These are phyloP conservation scores for Lamellibrachia columna DNA, from an alignment of 2,888 invertebrate genomes.

Conservation along the genomic window DNA sequence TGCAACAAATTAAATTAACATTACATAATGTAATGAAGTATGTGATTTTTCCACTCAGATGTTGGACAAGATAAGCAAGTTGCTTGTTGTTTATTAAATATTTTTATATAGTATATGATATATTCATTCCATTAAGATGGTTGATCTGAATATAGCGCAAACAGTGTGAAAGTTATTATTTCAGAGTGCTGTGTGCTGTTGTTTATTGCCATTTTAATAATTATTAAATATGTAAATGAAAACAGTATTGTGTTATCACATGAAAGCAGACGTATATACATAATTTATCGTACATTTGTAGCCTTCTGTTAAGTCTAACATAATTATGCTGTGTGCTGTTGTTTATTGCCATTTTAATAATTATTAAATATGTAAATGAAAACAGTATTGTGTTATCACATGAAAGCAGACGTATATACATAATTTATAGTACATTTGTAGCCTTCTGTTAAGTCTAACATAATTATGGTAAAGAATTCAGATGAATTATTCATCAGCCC, in stretches of 20 bases:
- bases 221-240: not conserved
- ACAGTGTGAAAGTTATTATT: not conserved
- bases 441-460: not conserved
- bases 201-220: not conserved
- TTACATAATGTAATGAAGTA: not conserved
- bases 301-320: not conserved
- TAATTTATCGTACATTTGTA: not conserved
- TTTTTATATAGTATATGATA: not conserved
- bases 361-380: not conserved
- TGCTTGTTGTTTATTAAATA: not conserved
- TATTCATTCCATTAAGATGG: not conserved
- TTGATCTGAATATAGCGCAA: not conserved
- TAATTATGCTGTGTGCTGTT: not conserved
- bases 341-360: not conserved
- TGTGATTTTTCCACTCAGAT: not conserved
- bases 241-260: not conserved
- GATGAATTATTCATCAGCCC: not conserved
- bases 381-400: not conserved
- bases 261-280: not conserved
- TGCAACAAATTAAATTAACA: not conserved
- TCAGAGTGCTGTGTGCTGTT: slow-evolving; percentile 12
- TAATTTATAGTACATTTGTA: not conserved
- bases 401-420: not conserved
- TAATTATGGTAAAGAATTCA: not conserved
- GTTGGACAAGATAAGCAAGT: not conserved